Percentiles rank a stretch among this genome's conserved stretches.
Conservation (phyloP, 2,797 vertebrate species). For the Moxostoma hubbsi region DNA sequence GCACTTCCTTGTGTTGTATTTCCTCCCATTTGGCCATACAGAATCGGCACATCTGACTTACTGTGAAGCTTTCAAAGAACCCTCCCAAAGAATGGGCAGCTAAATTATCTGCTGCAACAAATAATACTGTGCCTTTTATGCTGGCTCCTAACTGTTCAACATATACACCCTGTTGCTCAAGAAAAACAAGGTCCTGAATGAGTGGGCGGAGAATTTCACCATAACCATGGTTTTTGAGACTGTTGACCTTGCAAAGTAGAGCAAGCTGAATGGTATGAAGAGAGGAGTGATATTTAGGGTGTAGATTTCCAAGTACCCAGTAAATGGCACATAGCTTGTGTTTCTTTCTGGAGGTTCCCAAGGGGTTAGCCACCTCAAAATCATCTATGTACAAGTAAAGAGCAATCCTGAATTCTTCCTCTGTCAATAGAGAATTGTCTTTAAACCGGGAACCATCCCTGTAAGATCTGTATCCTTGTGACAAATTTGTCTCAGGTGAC, state of each 20-base stretch:
- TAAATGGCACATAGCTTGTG: constrained; percentile 46
- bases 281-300: constrained; percentile 29
- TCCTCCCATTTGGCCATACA: neutral
- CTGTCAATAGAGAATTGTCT: too few species aligned
- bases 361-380: too few species aligned
- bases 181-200: constrained; percentile 28
- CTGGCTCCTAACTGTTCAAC: constrained; percentile 27
- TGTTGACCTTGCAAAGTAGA: constrained; percentile 40
- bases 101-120: constrained; percentile 31
- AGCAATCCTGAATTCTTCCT: too few species aligned
- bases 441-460: too few species aligned
- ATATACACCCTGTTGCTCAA: constrained; percentile 34
- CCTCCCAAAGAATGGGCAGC: constrained; percentile 18
- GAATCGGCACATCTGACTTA: neutral
- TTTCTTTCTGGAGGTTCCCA: constrained; percentile 8
- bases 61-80: constrained; percentile 1
- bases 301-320: constrained; percentile 35
- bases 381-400: too few species aligned
- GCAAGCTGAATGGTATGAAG: constrained; percentile 48
- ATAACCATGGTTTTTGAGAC: constrained; percentile 32
- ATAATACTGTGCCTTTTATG: constrained; percentile 36
- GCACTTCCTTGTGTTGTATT: neutral
- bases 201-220: constrained; percentile 23
- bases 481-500: too few species aligned
- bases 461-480: too few species aligned